These are phyloP conservation scores for Bilobella aurantiaca DNA, from an alignment of 1,140 invertebrate genomes.

Conservation along the genomic window DNA sequence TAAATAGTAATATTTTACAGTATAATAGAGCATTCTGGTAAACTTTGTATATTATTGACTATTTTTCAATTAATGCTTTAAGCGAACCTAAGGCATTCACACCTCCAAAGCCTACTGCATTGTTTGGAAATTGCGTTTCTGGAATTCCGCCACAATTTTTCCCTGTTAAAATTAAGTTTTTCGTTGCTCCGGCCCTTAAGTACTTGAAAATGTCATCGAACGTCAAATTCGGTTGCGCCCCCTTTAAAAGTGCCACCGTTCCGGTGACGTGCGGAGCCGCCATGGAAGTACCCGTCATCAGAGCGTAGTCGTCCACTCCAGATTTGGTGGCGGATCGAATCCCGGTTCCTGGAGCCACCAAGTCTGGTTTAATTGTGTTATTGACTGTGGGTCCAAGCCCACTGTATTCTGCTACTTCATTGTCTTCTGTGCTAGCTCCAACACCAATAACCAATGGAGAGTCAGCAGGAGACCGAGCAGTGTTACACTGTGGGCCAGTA, in stretches of 20 bases:
- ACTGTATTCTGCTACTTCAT: neutral
- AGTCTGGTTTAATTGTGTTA: slow-evolving; percentile 15
- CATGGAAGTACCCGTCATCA: slow-evolving; percentile 7
- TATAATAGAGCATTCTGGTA: too few species aligned
- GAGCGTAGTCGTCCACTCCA: neutral
- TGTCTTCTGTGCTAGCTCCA: neutral
- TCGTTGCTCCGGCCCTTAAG: neutral
- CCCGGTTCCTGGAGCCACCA: slow-evolving; percentile 11
- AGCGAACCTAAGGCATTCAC: slow-evolving; percentile 5
- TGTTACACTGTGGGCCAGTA: slow-evolving; percentile 15
- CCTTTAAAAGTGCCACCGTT: slow-evolving; percentile 1
- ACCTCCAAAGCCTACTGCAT: slow-evolving; percentile 8
- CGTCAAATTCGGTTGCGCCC: slow-evolving; percentile 6
- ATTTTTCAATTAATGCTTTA: neutral
- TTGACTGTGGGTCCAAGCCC: slow-evolving; percentile 4
- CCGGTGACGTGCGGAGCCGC: slow-evolving; percentile 18
- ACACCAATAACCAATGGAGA: slow-evolving; percentile 9
- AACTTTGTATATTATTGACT: neutral
- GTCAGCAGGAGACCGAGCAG: slow-evolving; percentile 13
- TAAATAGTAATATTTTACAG: too few species aligned
- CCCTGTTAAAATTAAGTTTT: neutral
- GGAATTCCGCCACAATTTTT: slow-evolving; percentile 1
- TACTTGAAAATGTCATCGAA: slow-evolving; percentile 3
- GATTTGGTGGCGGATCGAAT: neutral
- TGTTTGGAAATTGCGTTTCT: slow-evolving; percentile 13